Base-by-base conservation (phyloP, 2,888 invertebrate genomes). In the Orthonychiurus folsomi region DNA sequence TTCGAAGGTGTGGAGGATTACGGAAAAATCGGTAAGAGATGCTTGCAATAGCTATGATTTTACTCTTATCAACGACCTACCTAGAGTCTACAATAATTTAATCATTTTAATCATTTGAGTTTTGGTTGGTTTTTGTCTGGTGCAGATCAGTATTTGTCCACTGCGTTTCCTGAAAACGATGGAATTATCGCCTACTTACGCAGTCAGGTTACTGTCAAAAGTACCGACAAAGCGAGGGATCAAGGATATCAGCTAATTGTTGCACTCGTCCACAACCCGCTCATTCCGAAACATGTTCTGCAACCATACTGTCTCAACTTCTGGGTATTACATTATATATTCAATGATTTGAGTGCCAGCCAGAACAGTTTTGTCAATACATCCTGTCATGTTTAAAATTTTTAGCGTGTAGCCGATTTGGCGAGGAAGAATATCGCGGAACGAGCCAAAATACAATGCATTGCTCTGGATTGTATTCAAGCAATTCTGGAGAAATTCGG, bases 391-490 rank as follows among this genome's bases (percentile, higher is more conserved):
- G n/a, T n/a, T n/a, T n/a, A n/a, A n/a, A n/a, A n/a, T n/a, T n/a
- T 28, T 20, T 54, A 70, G 67, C 52, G 53, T 0, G 26, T 59
- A 23, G 54, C 64, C 1, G 54, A 60, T 47, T 21, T 54, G 9
- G 15, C 50, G 48, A 69, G 67, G 66, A 66, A 50, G 26, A 65
- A 69, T 28, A 37, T 12, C 52, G 65, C 56, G 2, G 73, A 71
- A 56, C 47, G 68, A 12, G 63, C 73, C 0, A 65, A 63, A 56
- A 37, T 66, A n/a, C 69, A 73, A 28, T 66, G 69, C 58, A 59
- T 63, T 24, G 67, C 71, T 1, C 21, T 71, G 21, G 67, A 69
- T n/a, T 65, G 66, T 23, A 48, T 73, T 1, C 61, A 68, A 20
- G 50, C 63, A 0, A 24, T 73, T 5, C 61, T 69, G 21, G 63